Percentiles rank a stretch among this genome's conserved stretches.
These are phyloP conservation scores for Micromussa lordhowensis DNA, from an alignment of 92 coral and sea anemone species.

Conservation along the genomic window DNA sequence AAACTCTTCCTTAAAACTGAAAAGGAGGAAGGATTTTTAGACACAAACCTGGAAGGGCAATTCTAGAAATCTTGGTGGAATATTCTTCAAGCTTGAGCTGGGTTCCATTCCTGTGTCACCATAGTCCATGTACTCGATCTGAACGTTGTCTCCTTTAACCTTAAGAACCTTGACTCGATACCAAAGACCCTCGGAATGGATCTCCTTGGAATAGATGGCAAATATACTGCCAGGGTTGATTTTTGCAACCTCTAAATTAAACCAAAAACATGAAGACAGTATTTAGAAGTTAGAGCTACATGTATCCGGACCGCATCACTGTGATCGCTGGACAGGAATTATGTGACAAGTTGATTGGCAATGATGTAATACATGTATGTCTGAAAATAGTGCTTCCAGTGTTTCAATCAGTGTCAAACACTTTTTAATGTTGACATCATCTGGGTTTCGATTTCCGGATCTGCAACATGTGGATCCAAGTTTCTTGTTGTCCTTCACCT, in stretches of 20 bases:
- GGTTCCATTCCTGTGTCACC: slow-evolving; percentile 79
- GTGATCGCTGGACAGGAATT: background rate
- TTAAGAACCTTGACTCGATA: slow-evolving; percentile 85
- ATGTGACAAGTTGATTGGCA: background rate
- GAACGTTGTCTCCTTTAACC: slow-evolving; percentile 58
- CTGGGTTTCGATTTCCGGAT: no score
- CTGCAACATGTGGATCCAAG: no score
- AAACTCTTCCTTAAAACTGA: background rate
- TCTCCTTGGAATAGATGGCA: slow-evolving; percentile 82
- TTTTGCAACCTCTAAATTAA: slow-evolving; percentile 20
- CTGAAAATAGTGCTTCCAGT: no score
- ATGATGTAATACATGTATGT: no score
- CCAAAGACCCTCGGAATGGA: slow-evolving; percentile 86
- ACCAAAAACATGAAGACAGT: background rate
- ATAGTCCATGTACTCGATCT: slow-evolving; percentile 91
- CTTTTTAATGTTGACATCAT: no score
- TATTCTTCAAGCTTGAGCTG: slow-evolving; percentile 57
- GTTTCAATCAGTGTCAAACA: no score
- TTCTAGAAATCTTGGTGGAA: slow-evolving; percentile 85
- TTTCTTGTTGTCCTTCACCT: no score
- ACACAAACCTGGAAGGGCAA: slow-evolving; percentile 89
- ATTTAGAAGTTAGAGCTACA: background rate
- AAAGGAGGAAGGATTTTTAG: background rate
- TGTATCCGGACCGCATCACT: background rate
- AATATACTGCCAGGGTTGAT: slow-evolving; percentile 73